Conservation (phyloP, 2,797 vertebrate species). For the Leuciscus waleckii region DNA sequence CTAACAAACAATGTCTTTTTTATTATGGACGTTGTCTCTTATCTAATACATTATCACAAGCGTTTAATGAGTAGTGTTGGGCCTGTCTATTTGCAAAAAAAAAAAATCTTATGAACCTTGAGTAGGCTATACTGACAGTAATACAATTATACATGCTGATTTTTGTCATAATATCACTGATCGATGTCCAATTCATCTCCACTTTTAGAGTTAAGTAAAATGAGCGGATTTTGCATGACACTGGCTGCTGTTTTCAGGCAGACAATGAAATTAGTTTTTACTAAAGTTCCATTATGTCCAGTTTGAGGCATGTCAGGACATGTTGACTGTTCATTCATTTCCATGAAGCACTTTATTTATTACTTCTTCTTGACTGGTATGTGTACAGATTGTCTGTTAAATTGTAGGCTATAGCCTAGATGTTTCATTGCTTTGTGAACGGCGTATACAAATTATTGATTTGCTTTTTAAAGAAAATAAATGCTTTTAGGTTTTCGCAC, state of each 20-base stretch:
- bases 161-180: not conserved
- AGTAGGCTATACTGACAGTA: too few species aligned
- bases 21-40: not conserved
- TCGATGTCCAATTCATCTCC: not conserved
- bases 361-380: not conserved
- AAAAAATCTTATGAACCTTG: not conserved
- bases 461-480: not conserved
- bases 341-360: not conserved
- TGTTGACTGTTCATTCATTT: constrained; percentile 44
- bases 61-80: not conserved
- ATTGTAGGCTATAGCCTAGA: not conserved
- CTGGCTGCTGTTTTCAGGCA: not conserved
- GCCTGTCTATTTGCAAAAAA: not conserved
- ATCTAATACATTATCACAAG: not conserved
- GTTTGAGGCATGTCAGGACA: constrained; percentile 53
- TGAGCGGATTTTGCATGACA: not conserved
- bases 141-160: not conserved
- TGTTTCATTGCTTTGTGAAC: not conserved
- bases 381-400: not conserved
- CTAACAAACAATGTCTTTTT: not conserved
- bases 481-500: not conserved
- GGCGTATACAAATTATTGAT: not conserved
- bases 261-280: constrained; percentile 32
- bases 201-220: not conserved
- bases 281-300: constrained; percentile 23